Conservation (phyloP, 2,797 vertebrate species). For the Sphenodon punctatus region DNA sequence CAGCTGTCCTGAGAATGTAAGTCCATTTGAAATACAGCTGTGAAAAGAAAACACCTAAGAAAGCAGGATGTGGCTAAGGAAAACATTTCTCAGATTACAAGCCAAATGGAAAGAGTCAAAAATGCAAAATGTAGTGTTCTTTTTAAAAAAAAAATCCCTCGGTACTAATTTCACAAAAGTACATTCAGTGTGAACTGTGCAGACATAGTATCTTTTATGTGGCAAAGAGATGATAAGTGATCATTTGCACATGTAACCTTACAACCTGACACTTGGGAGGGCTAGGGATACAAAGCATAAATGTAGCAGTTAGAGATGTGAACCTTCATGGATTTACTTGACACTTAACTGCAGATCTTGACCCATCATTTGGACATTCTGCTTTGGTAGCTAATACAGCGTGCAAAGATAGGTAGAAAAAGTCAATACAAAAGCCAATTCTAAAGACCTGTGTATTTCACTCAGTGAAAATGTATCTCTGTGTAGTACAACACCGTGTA, state of each 20-base stretch:
- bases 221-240: not conserved
- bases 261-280: not conserved
- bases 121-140: not conserved
- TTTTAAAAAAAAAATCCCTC: too few species aligned
- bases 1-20: conserved; percentile 19
- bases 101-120: not conserved
- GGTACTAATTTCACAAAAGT: too few species aligned
- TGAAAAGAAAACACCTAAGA: not conserved
- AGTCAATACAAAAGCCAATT: too few species aligned
- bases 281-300: not conserved
- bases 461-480: not conserved
- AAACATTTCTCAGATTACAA: not conserved
- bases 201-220: not conserved
- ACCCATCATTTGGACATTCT: not conserved
- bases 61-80: not conserved
- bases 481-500: not conserved
- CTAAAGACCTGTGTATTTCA: not conserved
- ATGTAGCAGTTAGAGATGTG: not conserved
- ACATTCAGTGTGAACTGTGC: too few species aligned
- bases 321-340: not conserved
- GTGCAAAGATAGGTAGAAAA: too few species aligned
- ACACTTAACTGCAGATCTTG: not conserved
- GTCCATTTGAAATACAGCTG: not conserved
- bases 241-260: not conserved
- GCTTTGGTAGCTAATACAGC: too few species aligned